Evolutionary conservation across 1,140 invertebrate species (phyloP).

Genomic region (Danaus melanippus): DNA sequence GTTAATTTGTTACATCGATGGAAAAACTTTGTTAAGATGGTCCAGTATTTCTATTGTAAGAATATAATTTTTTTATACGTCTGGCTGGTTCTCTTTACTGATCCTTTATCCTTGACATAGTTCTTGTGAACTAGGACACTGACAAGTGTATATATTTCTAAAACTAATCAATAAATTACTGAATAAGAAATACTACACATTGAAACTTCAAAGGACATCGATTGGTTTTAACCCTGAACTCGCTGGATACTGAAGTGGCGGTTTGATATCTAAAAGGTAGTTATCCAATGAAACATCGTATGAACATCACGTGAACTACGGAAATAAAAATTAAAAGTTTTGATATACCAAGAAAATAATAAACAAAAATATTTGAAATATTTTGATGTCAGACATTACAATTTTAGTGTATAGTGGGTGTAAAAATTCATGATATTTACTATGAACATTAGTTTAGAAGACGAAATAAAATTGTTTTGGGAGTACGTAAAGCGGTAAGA

Average conservation of each 20-base stretch:
- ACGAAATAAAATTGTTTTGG: constrained; percentile 59
- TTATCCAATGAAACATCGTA: constrained; percentile 14
- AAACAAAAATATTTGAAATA: background rate
- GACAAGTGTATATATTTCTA: too few relatives aligned
- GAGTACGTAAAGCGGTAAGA: constrained; percentile 62
- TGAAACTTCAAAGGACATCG: constrained; percentile 20
- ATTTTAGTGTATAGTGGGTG: too few relatives aligned
- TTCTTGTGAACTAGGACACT: too few relatives aligned
- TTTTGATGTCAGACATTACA: background rate
- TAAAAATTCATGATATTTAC: constrained; percentile 9
- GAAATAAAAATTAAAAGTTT: too few relatives aligned
- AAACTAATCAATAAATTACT: constrained; percentile 10
- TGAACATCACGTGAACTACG: constrained; percentile 13
- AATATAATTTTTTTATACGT: too few relatives aligned
- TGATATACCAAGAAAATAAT: too few relatives aligned
- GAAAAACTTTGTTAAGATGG: too few relatives aligned
- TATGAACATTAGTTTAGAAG: constrained; percentile 42
- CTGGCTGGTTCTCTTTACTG: too few relatives aligned
- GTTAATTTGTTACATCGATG: too few relatives aligned
- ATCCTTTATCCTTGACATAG: too few relatives aligned
- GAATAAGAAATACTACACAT: constrained; percentile 13
- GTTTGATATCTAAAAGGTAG: constrained; percentile 9
- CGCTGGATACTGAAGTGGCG: constrained; percentile 16
- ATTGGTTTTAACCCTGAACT: constrained; percentile 39
- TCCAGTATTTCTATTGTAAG: too few relatives aligned